Percentiles rank a stretch among this genome's conserved stretches.
Conservation (phyloP, 1,140 invertebrate genomes). For the Drosophila nannoptera region DNA sequence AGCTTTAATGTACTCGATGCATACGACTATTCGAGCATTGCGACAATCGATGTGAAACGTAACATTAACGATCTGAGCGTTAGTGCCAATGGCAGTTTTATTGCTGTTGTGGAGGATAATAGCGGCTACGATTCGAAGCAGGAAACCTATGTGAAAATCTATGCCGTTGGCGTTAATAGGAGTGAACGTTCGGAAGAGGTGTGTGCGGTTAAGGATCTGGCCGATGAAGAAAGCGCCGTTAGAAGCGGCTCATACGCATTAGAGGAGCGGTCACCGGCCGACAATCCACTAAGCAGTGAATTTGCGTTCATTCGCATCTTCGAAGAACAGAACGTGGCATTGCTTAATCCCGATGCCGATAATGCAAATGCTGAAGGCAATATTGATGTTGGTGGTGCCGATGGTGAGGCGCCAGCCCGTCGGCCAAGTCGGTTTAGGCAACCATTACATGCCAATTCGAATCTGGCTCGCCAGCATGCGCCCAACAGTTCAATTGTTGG, state of each 20-base stretch:
- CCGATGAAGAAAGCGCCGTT: constrained; percentile 42
- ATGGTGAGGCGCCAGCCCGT: constrained; percentile 29
- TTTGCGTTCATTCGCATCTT: constrained; percentile 37
- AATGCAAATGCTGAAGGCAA: constrained; percentile 1
- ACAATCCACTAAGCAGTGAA: constrained; percentile 33
- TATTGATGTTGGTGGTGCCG: constrained; percentile 21
- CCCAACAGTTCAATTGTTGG: constrained; percentile 74
- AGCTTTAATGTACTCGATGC: constrained; percentile 97
- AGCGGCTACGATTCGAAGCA: constrained; percentile 87
- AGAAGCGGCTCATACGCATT: constrained; percentile 16
- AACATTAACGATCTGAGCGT: constrained; percentile 88
- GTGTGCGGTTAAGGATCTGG: constrained; percentile 66
- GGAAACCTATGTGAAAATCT: constrained; percentile 90
- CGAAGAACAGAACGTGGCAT: constrained; percentile 34
- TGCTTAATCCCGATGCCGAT: constrained; percentile 23
- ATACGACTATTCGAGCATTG: constrained; percentile 95
- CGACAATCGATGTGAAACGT: constrained; percentile 92
- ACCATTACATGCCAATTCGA: constrained; percentile 49
- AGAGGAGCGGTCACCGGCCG: constrained; percentile 31
- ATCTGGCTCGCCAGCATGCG: constrained; percentile 67
- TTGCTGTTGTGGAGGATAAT: constrained; percentile 90
- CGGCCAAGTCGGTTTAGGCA: constrained; percentile 46
- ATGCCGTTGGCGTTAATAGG: constrained; percentile 83
- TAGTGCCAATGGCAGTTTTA: constrained; percentile 88
- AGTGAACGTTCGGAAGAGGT: constrained; percentile 78